Conservation (phyloP, 2,113 vertebrate genomes). For the Indri indri region DNA sequence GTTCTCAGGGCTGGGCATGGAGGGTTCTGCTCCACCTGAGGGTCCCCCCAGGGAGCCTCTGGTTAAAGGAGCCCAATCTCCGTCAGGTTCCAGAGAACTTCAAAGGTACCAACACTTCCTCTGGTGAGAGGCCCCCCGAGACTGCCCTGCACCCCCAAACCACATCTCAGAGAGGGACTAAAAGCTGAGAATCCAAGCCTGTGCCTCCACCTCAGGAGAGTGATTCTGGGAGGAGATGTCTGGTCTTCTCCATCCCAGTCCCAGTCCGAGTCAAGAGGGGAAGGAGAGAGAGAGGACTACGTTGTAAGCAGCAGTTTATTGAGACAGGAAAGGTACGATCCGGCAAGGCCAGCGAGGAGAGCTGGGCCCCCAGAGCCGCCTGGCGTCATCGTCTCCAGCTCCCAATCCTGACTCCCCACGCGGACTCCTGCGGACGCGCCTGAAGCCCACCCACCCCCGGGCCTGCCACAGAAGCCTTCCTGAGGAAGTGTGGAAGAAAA, state of each 20-base stretch:
- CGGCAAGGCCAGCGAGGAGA: rapidly evolving
- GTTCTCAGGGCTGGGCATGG: background rate
- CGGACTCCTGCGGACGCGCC: background rate
- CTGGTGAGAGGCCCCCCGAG: background rate
- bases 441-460: background rate
- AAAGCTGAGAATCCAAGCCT: background rate
- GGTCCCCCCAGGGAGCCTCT: background rate
- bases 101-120: rapidly evolving
- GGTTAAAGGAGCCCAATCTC: background rate
- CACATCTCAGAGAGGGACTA: background rate
- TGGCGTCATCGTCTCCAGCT: background rate
- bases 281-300: background rate
- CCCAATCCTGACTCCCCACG: background rate
- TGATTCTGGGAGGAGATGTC: background rate
- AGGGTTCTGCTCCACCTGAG: background rate
- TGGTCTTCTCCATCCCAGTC: too few relatives aligned
- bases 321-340: background rate
- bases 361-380: background rate
- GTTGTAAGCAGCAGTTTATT: background rate
- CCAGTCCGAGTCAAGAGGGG: rapidly evolving
- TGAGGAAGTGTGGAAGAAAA: conserved; percentile 36
- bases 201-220: rapidly evolving
- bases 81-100: rapidly evolving
- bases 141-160: rapidly evolving
- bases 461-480: background rate